Evolutionary conservation across 2,888 invertebrate species (phyloP), one percentile per base, ranked within the genome.

Genomic region (Drosophila nigritarsus): DNA sequence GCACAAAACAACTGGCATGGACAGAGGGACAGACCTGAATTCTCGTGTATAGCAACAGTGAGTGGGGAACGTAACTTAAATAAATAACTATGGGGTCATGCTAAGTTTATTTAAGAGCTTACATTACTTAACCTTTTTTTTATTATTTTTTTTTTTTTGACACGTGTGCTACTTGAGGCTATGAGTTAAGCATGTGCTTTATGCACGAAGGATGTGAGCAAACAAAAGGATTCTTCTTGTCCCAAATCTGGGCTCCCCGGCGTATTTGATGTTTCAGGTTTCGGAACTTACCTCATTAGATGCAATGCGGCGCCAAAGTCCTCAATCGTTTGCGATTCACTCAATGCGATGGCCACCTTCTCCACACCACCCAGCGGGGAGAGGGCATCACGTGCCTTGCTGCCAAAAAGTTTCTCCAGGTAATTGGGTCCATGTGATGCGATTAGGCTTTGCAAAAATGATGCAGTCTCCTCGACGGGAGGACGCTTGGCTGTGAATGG

Each of bases 391-490:
- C 98, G 95, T 36, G 98, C 99, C 94, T 98, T 98, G 92, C 96
- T 97, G 60, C 99, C 99, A 91, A 99, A 99, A 69, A 99, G 94
- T 94, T 99, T 99, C 94, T 98, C 98, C 92, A 99, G 94, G 94
- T 99, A 99, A 94, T 99, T 98, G 81, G 98, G 98, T 76, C 99
- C 99, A 92, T 99, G 99, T 78, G 98, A 98, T 55, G 98, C 97
- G 89, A 99, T 94, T 83, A 99, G 94, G 29, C 98, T 98, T 92
- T 98, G 98, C 80, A 99, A 94, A 93, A 99, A 99, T 73, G 98
- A 98, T 51, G 98, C 97, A 0, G 98, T 99, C 93, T 99, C 99
- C 93, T 99, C 98, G 38, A 99, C 98, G 59, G 99, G 99, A 83
- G 99, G 99, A 91, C 99, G 95, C 93, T 98, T 98, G 29, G 99